Percentiles rank a stretch among this genome's conserved stretches.
phyloP scores from a whole-genome alignment of 1,140 invertebrate genomes.

The Pogonomyrmex californicus region DNA sequence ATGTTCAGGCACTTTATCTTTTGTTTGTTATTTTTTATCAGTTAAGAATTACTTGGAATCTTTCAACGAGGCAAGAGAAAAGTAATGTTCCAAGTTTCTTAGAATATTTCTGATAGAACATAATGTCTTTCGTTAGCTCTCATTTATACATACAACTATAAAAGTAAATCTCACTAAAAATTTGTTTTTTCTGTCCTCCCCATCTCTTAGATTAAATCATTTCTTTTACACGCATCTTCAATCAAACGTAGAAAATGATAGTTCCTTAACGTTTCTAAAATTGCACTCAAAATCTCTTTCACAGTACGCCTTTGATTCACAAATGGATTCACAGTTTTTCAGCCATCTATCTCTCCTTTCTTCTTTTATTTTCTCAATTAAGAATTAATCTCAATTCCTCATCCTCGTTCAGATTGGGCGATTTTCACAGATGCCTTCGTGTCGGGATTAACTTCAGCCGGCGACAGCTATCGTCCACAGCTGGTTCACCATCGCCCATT shows the following conservation, averaged over 20 bases:
- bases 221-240: background rate
- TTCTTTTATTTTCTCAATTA: background rate
- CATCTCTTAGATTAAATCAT: slow-evolving; percentile 7
- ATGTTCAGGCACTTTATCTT: slow-evolving; percentile 37
- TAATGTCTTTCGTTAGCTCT: background rate
- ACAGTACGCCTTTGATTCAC: background rate
- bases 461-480: background rate
- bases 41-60: slow-evolving; percentile 1
- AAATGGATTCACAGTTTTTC: slow-evolving; percentile 6
- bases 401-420: no score
- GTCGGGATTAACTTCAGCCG: slow-evolving; percentile 13
- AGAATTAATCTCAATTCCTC: slow-evolving; percentile 19
- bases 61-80: background rate
- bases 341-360: background rate
- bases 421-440: background rate
- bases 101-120: background rate
- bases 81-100: background rate
- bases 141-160: background rate
- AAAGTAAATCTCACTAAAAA: background rate
- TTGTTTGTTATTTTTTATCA: background rate
- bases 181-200: background rate
- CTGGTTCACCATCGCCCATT: background rate
- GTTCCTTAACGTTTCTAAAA: background rate
- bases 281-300: background rate
- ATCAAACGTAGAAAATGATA: background rate